Conservation (phyloP, 2,888 invertebrate genomes). For the Dioctria linearis region DNA sequence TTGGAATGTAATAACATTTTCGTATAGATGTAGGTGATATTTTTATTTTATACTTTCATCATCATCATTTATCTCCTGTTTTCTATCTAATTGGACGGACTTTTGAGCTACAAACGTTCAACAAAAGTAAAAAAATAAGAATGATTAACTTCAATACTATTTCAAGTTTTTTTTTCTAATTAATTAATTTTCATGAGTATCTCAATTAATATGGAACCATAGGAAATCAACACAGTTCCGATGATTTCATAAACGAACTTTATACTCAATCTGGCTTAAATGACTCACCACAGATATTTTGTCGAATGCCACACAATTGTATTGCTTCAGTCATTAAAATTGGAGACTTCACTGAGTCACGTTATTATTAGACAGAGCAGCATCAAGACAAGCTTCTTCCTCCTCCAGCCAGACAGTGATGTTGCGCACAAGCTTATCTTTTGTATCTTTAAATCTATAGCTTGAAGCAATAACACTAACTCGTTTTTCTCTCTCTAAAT, state of each 20-base stretch:
- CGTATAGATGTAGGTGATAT: no score
- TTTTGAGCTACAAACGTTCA: no score
- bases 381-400: background rate
- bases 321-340: background rate
- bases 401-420: background rate
- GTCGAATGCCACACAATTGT: background rate
- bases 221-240: background rate
- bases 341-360: background rate
- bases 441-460: background rate
- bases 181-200: no score
- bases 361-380: background rate
- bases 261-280: background rate
- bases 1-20: no score
- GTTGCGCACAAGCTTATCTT: slow-evolving; percentile 5
- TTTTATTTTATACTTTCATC: no score
- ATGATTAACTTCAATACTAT: no score
- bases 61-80: no score
- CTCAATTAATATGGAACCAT: background rate
- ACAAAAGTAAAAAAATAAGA: no score
- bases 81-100: no score
- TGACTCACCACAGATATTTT: slow-evolving; percentile 4
- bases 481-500: background rate
- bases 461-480: background rate
- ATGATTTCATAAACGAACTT: background rate
- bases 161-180: no score